Conservation (phyloP, 1,140 invertebrate species). For the Andricus grossulariae region DNA sequence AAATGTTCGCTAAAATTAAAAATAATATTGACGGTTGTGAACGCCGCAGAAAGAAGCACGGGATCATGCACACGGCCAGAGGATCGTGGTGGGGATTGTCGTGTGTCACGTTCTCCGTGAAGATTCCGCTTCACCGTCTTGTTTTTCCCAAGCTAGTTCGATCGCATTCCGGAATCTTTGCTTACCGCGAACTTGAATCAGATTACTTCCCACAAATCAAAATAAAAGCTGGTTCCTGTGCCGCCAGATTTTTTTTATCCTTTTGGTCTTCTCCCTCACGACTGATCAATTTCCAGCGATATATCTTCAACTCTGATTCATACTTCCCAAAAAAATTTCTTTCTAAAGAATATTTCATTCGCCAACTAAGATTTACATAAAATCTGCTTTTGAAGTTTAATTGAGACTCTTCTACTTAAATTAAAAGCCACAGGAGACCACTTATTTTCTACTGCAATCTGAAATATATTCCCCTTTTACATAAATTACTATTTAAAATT, state of each 20-base stretch:
- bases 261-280: not conserved
- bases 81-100: constrained; percentile 46
- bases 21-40: constrained; percentile 33
- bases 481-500: too few species aligned
- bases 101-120: constrained; percentile 50
- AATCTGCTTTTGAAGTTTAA: too few species aligned
- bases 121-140: constrained; percentile 33
- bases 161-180: constrained; percentile 50
- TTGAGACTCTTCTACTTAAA: too few species aligned
- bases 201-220: constrained; percentile 33
- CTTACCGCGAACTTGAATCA: constrained; percentile 51
- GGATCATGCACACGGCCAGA: constrained; percentile 40
- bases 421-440: too few species aligned
- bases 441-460: too few species aligned
- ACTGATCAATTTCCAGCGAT: constrained; percentile 3
- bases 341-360: too few species aligned
- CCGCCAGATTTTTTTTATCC: constrained; percentile 7
- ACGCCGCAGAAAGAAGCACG: constrained; percentile 41
- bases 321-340: too few species aligned
- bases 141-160: constrained; percentile 28
- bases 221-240: constrained; percentile 6
- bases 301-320: not conserved
- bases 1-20: not conserved
- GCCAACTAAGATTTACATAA: too few species aligned
- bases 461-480: too few species aligned